phyloP scores from a whole-genome alignment of 2,113 vertebrate species.

The Hirundichthys speculiger region DNA sequence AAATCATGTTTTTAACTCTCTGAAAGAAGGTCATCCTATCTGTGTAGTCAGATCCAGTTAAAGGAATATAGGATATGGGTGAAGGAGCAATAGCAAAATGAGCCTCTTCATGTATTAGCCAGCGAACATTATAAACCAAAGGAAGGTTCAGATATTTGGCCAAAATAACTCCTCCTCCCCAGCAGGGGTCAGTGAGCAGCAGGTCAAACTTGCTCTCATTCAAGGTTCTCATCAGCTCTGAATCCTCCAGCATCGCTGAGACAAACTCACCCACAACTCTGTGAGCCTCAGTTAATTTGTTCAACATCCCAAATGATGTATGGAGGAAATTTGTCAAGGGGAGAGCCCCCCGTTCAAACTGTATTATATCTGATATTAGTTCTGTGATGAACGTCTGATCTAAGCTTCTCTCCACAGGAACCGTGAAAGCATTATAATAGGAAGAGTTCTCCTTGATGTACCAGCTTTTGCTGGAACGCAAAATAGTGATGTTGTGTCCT shows the following conservation, averaged over 20 bases:
- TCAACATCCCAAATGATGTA: constrained; percentile 6
- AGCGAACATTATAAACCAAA: constrained; percentile 72
- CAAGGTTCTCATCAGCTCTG: constrained; percentile 36
- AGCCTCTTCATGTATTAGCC: constrained; percentile 49
- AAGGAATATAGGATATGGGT: constrained; percentile 70
- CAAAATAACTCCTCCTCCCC: constrained; percentile 54
- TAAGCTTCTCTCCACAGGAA: constrained; percentile 25
- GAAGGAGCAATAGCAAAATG: constrained; percentile 71
- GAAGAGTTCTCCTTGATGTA: constrained; percentile 56
- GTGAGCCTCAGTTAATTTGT: background rate
- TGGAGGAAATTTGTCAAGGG: constrained; percentile 16
- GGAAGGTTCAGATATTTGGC: constrained; percentile 73
- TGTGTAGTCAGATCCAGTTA: constrained; percentile 43
- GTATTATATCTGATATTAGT: accelerated
- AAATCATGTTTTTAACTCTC: constrained; percentile 67
- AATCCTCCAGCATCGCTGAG: constrained; percentile 40
- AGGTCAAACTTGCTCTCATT: constrained; percentile 57
- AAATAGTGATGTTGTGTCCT: constrained; percentile 64
- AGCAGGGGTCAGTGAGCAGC: constrained; percentile 67
- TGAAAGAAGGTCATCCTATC: constrained; percentile 77
- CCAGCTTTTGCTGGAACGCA: constrained; percentile 52
- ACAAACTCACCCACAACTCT: background rate
- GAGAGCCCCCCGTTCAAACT: constrained; percentile 27
- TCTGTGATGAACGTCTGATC: constrained; percentile 20
- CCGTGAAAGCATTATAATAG: constrained; percentile 42